Evolutionary conservation across 1,140 invertebrate species (phyloP).

Genomic region (Drosophila funebris): DNA sequence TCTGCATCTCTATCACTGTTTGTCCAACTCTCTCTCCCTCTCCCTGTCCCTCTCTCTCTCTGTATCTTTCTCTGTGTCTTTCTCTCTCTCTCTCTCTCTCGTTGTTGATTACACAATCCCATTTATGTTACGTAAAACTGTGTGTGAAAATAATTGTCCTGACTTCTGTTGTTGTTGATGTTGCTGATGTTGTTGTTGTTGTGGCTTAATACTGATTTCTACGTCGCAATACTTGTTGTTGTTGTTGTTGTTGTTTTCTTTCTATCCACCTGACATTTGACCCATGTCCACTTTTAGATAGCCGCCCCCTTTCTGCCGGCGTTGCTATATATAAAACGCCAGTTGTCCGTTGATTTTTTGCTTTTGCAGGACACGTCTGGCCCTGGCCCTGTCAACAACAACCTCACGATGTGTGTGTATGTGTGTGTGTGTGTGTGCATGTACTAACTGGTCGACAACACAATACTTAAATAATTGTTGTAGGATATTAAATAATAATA

Average conservation of each 20-base stretch:
- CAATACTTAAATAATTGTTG: slow-evolving; percentile 58
- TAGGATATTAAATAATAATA: slow-evolving; percentile 70
- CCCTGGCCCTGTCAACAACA: slow-evolving; percentile 54
- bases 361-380: slow-evolving; percentile 25
- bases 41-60: neutral
- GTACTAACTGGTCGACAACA: slow-evolving; percentile 39
- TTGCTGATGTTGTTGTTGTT: slow-evolving; percentile 28
- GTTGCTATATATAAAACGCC: slow-evolving; percentile 67
- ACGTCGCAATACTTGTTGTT: slow-evolving; percentile 50
- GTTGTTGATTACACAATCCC: slow-evolving; percentile 68
- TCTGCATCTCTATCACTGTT: neutral
- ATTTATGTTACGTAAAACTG: slow-evolving; percentile 72
- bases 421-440: neutral
- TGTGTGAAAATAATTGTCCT: slow-evolving; percentile 68
- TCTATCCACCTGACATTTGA: slow-evolving; percentile 25
- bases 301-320: slow-evolving; percentile 35
- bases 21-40: neutral
- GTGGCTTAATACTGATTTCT: slow-evolving; percentile 30
- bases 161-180: slow-evolving; percentile 39
- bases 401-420: neutral
- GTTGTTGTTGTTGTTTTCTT: neutral
- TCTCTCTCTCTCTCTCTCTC: neutral
- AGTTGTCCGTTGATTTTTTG: slow-evolving; percentile 20
- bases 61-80: neutral
- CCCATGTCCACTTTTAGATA: slow-evolving; percentile 9